A percentile compares a stretch with the other conserved stretches of the same genome.
Evolutionary conservation across 92 coral and sea anemone species (phyloP).

Genomic region (Zoanthus solanderi): DNA sequence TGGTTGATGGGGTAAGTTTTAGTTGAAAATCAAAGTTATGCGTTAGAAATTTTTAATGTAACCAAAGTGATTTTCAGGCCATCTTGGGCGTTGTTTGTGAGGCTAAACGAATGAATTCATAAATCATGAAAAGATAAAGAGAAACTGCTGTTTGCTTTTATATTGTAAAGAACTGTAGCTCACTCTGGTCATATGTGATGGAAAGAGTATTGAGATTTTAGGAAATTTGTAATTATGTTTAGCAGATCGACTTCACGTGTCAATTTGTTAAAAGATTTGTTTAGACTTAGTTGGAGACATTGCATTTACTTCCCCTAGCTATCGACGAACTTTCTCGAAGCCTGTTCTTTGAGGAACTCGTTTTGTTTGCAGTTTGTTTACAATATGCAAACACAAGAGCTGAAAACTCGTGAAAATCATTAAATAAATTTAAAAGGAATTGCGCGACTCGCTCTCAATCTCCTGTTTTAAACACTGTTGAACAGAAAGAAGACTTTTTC

Average conservation of each 20-base stretch:
- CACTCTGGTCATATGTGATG: neutral
- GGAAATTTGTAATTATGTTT: neutral
- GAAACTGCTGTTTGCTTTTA: conserved; percentile 17
- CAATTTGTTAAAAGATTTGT: neutral
- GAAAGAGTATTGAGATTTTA: neutral
- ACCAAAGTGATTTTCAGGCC: conserved; percentile 12
- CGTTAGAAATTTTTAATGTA: neutral
- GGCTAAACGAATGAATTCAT: conserved; percentile 22
- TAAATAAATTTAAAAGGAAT: neutral
- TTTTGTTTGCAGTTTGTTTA: neutral
- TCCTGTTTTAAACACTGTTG: neutral
- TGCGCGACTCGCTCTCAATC: neutral
- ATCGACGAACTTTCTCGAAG: neutral
- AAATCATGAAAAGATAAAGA: conserved; percentile 24
- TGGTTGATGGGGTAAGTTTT: conserved; percentile 96
- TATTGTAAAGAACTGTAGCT: neutral
- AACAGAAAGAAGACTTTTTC: neutral
- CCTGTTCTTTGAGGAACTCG: neutral
- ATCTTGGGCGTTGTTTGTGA: conserved; percentile 76
- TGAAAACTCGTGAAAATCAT: conserved; percentile 6
- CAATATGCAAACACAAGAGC: conserved; percentile 11
- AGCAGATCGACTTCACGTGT: neutral
- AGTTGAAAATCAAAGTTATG: neutral
- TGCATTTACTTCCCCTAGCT: neutral
- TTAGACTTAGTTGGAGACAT: neutral